A percentile compares a stretch with the other conserved stretches of the same genome.
Evolutionary conservation across 1,140 invertebrate species (phyloP).

Genomic region (Homalodisca vitripennis): DNA sequence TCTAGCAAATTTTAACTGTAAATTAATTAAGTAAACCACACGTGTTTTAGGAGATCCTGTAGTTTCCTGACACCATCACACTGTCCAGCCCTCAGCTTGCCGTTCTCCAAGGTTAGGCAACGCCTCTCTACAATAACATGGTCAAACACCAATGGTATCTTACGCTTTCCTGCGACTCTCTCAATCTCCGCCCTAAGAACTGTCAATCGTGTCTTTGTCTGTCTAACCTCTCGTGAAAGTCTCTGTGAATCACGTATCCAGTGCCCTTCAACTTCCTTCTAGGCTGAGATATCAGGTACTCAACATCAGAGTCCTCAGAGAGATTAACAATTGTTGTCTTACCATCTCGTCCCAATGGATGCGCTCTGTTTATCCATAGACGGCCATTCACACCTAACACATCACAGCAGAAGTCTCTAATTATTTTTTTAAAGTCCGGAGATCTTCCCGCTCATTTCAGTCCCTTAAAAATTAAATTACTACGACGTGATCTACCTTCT

Average conservation of each 20-base stretch:
- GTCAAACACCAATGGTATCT: slow-evolving; percentile 5
- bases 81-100: background rate
- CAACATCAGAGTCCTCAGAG: background rate
- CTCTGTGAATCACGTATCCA: slow-evolving; percentile 8
- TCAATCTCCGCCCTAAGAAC: background rate
- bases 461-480: slow-evolving; percentile 4
- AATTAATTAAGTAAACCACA: too few relatives aligned
- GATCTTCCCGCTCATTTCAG: background rate
- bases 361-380: too few relatives aligned
- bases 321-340: background rate
- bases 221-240: background rate
- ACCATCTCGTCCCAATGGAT: background rate
- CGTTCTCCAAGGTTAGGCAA: background rate
- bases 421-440: background rate
- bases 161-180: background rate
- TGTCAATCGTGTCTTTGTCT: background rate
- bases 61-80: too few relatives aligned
- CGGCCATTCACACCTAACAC: background rate
- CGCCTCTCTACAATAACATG: background rate
- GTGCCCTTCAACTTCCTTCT: background rate
- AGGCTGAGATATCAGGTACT: background rate
- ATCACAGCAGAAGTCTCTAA: background rate
- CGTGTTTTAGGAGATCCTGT: too few relatives aligned
- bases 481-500: background rate
- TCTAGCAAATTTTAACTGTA: too few relatives aligned